Evolutionary conservation across 2,797 vertebrate species (phyloP), one percentile per base, ranked within the genome.

Genomic region (Percopsis omiscomaycus): DNA sequence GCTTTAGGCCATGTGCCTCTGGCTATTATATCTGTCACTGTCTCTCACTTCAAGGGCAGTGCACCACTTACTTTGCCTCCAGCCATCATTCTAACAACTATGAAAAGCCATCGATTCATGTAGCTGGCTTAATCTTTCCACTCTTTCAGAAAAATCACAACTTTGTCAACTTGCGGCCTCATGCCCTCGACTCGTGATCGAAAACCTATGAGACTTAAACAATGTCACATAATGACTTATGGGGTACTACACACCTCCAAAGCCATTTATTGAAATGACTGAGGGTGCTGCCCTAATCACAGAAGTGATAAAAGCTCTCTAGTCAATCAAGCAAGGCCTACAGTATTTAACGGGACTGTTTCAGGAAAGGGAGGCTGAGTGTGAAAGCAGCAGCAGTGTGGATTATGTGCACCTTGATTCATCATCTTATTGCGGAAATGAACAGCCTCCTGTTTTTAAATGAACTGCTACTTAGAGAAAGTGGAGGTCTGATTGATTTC

Each of bases 401-500:
- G 77, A 73, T 63, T 37, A 51, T 59, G 44, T 73, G 80, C 74
- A 8, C 78, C 66, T 83, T 88, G 82, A 89, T 90, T 75, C 86
- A 88, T 87, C 73, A 76, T 80, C 82, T 78, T 85, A 79, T 82
- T 88, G 84, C 80, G 77, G 74, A 71, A 87, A 83, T 83, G 80
- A 88, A 83, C 80, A 82, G 37, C 91, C 92, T 89, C 90, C 88
- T 75, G 78, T 86, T 79, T 86, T 79, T 58, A 67, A 82, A 88
- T 86, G 89, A 88, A 88, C 85, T 63, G 44, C 71, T 80, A 72
- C 83, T 91, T 88, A 87, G 83, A 84, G 86, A 76, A 84, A 80
- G 70, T 77, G 85, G 74, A 80, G 77, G 81, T 71, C 64, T 63
- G 78, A 93, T 92, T 89, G 92, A 93, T 93, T 93, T 93, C 81